These are phyloP conservation scores for Novumbra hubbsi DNA, from an alignment of 2,797 vertebrate species.

Conservation along the genomic window DNA sequence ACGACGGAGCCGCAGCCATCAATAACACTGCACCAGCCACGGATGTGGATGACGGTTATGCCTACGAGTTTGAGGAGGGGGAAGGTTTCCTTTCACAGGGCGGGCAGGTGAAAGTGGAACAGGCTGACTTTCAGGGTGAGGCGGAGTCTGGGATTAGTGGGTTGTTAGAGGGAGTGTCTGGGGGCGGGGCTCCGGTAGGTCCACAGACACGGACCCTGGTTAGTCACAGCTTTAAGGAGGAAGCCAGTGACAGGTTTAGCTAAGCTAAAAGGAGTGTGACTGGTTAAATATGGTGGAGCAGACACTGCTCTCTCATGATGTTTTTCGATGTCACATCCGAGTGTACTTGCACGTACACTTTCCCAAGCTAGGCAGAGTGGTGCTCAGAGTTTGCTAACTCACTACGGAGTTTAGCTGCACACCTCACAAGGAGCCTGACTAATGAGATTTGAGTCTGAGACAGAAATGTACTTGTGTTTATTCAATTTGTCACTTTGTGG, in stretches of 20 bases:
- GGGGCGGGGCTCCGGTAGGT: slow-evolving; percentile 55
- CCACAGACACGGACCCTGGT: slow-evolving; percentile 45
- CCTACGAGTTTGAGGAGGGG: slow-evolving; percentile 60
- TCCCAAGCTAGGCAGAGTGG: too few relatives aligned
- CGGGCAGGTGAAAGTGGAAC: slow-evolving; percentile 73
- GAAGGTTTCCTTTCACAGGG: slow-evolving; percentile 55
- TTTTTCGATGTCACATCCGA: too few relatives aligned
- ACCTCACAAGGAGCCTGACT: too few relatives aligned
- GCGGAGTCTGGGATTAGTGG: slow-evolving; percentile 58
- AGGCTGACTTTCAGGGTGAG: slow-evolving; percentile 65
- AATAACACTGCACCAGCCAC: slow-evolving; percentile 21
- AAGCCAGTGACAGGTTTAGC: slow-evolving; percentile 61
- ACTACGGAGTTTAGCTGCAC: too few relatives aligned
- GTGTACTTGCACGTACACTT: too few relatives aligned
- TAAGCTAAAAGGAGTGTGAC: slow-evolving; percentile 22
- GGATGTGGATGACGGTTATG: slow-evolving; percentile 41
- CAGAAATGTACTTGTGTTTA: too few relatives aligned
- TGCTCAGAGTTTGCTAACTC: too few relatives aligned
- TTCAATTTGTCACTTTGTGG: too few relatives aligned
- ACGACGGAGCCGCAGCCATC: slow-evolving; percentile 12
- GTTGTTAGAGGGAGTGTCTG: slow-evolving; percentile 58
- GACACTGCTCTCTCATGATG: not conserved
- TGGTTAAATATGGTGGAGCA: not conserved
- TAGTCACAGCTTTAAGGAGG: slow-evolving; percentile 66
- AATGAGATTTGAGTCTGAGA: too few relatives aligned